Evolutionary conservation across 2,113 vertebrate species (phyloP), one percentile per base, ranked within the genome.

Genomic region (Peucedramus taeniatus): DNA sequence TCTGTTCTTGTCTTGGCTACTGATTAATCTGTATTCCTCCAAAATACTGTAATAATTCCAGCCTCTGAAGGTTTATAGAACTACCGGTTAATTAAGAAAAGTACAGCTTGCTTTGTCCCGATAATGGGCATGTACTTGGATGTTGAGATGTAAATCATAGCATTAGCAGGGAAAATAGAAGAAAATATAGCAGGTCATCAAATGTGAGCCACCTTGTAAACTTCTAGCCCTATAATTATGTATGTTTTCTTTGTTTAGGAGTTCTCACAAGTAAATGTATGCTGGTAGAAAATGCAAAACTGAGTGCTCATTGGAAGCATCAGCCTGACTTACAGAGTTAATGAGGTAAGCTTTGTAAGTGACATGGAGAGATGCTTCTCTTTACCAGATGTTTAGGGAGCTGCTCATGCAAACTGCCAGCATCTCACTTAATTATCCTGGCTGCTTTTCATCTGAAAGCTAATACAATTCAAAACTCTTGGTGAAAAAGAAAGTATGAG

Each of bases 121-220:
- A 2, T 89, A 81, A 66, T 89, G 68, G 44, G 14, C 11, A 27
- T 10, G 28, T 90, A 37, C 69, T 53, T 91, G 59, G 42, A 50
- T 47, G 24, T 15, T 76, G 79, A 77, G 54, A 80, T 86, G 81
- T 79, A 94, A 91, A 95, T 87, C 44, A 27, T 27, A 59, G 26
- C 33, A 87, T 94, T 94, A 89, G 69, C 87, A 91, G 93, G 72
- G 56, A 82, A 96, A 95, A 87, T 47, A 49, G 53, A 72, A 66
- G 50, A 77, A 94, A 83, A 87, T 76, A 42, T 4, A 83, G 37
- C 23, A 87, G 42, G 26, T 74, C 82, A n/a, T 83, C 33, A 50
- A 76, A 81, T 53, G 40, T 42, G 23, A 83, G 56, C 54, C 40
- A 81, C 37, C n/a, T 60, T 68, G 10, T 80, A 51, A 83, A 76